Conservation (phyloP, 2,113 vertebrate species). For the Hemicordylus capensis region DNA sequence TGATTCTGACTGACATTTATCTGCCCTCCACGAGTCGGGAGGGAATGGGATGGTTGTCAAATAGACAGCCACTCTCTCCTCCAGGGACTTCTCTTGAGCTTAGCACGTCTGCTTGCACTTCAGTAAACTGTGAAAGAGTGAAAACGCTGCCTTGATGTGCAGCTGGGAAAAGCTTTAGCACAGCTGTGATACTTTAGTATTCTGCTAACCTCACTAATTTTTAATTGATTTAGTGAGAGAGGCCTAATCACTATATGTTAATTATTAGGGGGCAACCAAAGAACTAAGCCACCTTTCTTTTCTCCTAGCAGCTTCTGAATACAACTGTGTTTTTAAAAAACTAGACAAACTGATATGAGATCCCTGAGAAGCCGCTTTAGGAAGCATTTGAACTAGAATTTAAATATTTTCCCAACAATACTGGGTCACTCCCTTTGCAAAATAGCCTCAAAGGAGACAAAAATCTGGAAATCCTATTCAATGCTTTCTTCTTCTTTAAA, state of each 20-base stretch:
- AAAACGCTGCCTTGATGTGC: neutral
- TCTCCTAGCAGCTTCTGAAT: neutral
- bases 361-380: neutral
- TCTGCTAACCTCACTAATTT: neutral
- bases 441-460: neutral
- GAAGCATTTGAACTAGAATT: neutral
- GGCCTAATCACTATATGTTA: neutral
- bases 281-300: neutral
- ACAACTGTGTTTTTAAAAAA: neutral
- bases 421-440: neutral
- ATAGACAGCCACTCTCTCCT: slow-evolving; percentile 19
- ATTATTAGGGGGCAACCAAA: neutral
- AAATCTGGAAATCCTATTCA: no score
- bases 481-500: no score
- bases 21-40: slow-evolving; percentile 22
- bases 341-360: neutral
- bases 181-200: neutral
- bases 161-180: slow-evolving; percentile 3
- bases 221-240: neutral
- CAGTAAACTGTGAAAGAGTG: slow-evolving; percentile 14
- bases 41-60: neutral
- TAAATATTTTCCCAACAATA: neutral
- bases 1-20: slow-evolving; percentile 24
- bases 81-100: neutral
- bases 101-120: slow-evolving; percentile 7